Conservation (phyloP, 2,113 vertebrate species). For the Uria lomvia region DNA sequence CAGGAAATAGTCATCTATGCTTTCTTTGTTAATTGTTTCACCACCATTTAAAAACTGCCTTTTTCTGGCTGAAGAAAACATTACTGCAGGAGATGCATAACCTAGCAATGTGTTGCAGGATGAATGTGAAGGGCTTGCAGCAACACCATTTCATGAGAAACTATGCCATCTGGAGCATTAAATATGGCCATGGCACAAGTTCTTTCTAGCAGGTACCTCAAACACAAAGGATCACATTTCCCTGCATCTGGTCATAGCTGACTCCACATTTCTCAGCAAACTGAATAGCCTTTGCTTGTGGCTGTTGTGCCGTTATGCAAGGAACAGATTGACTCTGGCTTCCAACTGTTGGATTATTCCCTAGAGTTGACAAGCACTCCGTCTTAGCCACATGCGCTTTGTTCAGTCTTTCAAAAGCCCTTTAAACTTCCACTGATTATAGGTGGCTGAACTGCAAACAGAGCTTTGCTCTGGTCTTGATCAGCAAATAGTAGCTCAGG, state of each 20-base stretch:
- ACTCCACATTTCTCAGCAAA: not conserved
- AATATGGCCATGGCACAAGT: not conserved
- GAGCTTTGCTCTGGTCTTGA: not conserved
- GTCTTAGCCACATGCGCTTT: slow-evolving; percentile 15
- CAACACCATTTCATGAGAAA: not conserved
- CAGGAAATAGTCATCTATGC: not conserved
- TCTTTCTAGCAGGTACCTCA: not conserved
- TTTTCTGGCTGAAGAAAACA: not conserved
- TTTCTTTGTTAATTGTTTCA: not conserved
- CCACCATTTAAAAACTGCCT: not conserved
- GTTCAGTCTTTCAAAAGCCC: slow-evolving; percentile 47
- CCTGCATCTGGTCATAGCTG: not conserved
- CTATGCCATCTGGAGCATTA: not conserved
- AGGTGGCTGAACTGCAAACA: slow-evolving; percentile 24
- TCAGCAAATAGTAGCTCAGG: not conserved
- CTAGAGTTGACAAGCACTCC: slow-evolving; percentile 27
- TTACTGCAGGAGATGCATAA: not conserved
- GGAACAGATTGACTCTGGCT: slow-evolving; percentile 40
- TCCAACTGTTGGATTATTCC: not conserved
- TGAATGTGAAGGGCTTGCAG: not conserved
- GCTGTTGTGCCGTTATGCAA: not conserved
- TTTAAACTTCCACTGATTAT: slow-evolving; percentile 38
- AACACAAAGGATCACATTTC: not conserved
- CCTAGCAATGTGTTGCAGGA: not conserved
- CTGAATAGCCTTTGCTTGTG: not conserved